Evolutionary conservation across 2,888 invertebrate species (phyloP), one percentile per base, ranked within the genome.

Genomic region (Agrilus cyanescens): DNA sequence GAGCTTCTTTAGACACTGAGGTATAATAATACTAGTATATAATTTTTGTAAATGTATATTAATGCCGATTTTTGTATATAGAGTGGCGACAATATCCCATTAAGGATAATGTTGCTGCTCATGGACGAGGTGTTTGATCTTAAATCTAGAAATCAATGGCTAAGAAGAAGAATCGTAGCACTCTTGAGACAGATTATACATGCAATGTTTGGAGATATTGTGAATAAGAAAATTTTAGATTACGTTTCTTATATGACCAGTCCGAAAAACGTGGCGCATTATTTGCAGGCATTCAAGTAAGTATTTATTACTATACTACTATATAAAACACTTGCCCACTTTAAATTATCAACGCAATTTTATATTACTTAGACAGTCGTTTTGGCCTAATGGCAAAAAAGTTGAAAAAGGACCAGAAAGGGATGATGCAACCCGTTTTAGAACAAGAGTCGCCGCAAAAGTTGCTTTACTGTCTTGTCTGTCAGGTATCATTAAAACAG

Each of bases 41-140:
- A n/a, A n/a, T 3, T 35, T 37, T 37, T 38, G 20, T 40, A 34
- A 36, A 16, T 36, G n/a, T 42, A 8, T 32, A 5, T 4, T 32
- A 6, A 7, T 13, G 10, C 14, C 8, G 14, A 32, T 36, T 36
- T 36, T 15, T 45, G 44, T 15, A 66, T 64, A 47, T 51, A 75
- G 75, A 73, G 73, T 48, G 66, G 66, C 47, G 78, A 87, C 59
- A 85, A 84, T 69, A 85, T 88, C 63, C 86, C 88, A 12, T 66
- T 89, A 50, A 72, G 85, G 51, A 85, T 88, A 51, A 77, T 87
- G 67, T 65, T 89, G 40, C 67, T 87, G 15, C 63, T 89, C 41
- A 80, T 88, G 75, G 86, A 88, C 57, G 88, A 89, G 67, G 81
- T 89, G 4, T 89, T 89, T 64, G 87, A 88, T 62, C 67, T 88